phyloP scores from a whole-genome alignment of 2,797 vertebrate genomes.

The Halcyon smyrnensis region DNA sequence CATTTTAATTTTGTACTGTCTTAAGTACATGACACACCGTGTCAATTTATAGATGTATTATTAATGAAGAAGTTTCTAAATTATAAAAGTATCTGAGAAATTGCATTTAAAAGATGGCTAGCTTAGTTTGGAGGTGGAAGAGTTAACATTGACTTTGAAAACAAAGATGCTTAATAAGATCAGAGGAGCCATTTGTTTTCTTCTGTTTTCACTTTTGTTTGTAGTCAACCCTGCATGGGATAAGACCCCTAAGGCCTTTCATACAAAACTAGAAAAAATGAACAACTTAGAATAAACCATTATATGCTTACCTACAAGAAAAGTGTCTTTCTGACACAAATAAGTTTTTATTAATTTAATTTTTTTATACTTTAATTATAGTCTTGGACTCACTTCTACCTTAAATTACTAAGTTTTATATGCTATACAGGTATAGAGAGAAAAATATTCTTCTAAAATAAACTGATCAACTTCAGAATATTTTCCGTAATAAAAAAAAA shows the following conservation, averaged over 20 bases:
- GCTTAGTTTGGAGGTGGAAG: neutral
- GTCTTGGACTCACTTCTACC: neutral
- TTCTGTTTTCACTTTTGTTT: neutral
- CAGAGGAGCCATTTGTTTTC: neutral
- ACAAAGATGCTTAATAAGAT: neutral
- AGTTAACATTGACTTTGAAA: neutral
- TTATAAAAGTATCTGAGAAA: neutral
- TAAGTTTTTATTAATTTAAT: neutral
- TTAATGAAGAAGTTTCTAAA: neutral
- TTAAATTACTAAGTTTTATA: neutral
- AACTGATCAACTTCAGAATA: neutral
- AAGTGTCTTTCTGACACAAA: neutral
- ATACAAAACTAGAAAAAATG: neutral
- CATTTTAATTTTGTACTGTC: neutral
- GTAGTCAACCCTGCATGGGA: neutral
- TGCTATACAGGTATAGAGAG: neutral
- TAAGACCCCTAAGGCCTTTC: neutral
- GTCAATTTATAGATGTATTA: neutral
- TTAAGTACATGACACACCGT: neutral
- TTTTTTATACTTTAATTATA: neutral
- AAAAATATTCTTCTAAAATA: neutral
- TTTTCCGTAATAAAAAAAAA: neutral
- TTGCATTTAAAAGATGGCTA: neutral
- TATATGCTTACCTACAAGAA: neutral
- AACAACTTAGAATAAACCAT: neutral